Evolutionary conservation across 2,797 vertebrate species (phyloP), one percentile per base, ranked within the genome.

Genomic region (Botia almorhae): DNA sequence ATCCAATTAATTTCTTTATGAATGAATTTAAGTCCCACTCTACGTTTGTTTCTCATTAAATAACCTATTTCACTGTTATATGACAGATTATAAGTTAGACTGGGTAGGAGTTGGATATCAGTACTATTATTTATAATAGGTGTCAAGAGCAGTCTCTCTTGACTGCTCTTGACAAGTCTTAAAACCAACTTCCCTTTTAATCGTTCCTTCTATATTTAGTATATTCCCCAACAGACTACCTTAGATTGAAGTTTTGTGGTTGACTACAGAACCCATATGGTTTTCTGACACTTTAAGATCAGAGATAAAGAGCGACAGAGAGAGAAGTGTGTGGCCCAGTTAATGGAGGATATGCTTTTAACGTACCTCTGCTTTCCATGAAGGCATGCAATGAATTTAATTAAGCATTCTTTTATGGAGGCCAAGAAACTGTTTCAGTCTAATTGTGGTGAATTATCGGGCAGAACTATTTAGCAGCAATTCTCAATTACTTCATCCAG

Each of bases 401-500:
- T 79, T 84, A 72, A 55, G 65, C 53, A 46, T 61, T 72, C 60
- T n/a, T 29, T 21, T 58, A n/a, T 29, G 48, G 46, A 80, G 55
- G 63, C 72, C 55, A 85, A 53, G 33, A 50, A 55, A 55, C 61
- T 19, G 43, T 69, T 55, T 33, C 50, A 48, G 69, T 80, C 21
- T 77, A 78, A 83, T 70, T 74, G 64, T 58, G 51, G 58, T 67
- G 78, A 81, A 67, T 81, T 80, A 80, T 78, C 60, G 39, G 63
- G 13, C 58, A 67, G 39, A 83, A 81, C 63, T 69, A 64, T 71
- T 81, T 80, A 80, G 12, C 36, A 51, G 56, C 11, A 68, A 60
- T 73, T 81, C 51, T 83, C 72, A 86, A 81, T 87, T 85, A 82
- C 73, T 60, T 60, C 69, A 55, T 53, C 17, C 65, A 55, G 6